These are phyloP conservation scores for Corythaixoides concolor DNA, from an alignment of 2,113 vertebrate genomes.

Conservation along the genomic window DNA sequence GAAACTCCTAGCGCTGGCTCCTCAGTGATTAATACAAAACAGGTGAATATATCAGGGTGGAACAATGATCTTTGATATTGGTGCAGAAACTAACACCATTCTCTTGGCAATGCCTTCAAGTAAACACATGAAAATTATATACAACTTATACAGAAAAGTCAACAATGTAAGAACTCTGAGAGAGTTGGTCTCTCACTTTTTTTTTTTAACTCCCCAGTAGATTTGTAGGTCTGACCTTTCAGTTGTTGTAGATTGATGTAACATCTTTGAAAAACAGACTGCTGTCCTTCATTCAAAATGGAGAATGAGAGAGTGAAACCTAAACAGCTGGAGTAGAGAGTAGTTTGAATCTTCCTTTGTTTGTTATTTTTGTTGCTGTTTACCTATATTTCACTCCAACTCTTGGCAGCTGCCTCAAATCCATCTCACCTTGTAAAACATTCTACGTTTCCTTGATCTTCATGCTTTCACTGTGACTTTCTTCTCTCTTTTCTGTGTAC, in stretches of 20 bases:
- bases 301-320: background rate
- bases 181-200: background rate
- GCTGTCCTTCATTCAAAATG: background rate
- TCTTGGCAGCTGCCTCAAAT: background rate
- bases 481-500: background rate
- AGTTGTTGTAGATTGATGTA: background rate
- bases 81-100: background rate
- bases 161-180: background rate
- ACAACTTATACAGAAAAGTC: background rate
- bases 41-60: background rate
- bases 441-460: background rate
- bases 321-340: background rate
- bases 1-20: background rate
- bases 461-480: background rate
- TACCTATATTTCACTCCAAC: background rate
- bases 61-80: background rate
- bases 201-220: background rate
- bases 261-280: background rate
- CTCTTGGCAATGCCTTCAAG: background rate
- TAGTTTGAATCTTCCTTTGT: background rate
- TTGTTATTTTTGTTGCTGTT: background rate
- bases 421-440: background rate
- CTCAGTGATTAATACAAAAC: background rate
- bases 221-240: background rate
- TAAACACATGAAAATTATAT: background rate